Percentiles rank a stretch among this genome's conserved stretches.
Conservation (phyloP, 2,888 invertebrate genomes). For the Vesta saturnalis region DNA sequence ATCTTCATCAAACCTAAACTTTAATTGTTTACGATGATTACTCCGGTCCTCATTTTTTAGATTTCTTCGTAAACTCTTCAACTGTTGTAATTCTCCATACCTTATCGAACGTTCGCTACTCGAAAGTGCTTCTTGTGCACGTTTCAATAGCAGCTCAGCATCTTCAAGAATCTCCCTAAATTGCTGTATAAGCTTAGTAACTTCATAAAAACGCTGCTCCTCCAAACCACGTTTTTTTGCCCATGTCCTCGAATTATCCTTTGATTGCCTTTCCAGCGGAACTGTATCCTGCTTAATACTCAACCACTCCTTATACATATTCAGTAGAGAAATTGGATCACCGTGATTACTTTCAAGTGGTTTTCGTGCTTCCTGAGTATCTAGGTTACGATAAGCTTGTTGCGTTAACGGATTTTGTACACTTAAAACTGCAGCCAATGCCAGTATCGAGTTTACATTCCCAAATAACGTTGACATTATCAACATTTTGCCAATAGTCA, state of each 20-base stretch:
- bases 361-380: constrained; percentile 81
- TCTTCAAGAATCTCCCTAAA: constrained; percentile 83
- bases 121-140: constrained; percentile 61
- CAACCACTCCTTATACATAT: constrained; percentile 90
- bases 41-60: constrained; percentile 69
- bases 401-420: constrained; percentile 94
- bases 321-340: constrained; percentile 91
- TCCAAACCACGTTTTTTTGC: constrained; percentile 90
- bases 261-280: constrained; percentile 38
- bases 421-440: constrained; percentile 90
- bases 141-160: constrained; percentile 55
- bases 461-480: constrained; percentile 91
- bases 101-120: constrained; percentile 83
- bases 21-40: constrained; percentile 78
- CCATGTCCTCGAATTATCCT: constrained; percentile 76
- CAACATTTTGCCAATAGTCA: constrained; percentile 94
- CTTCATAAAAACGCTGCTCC: constrained; percentile 97
- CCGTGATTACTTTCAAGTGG: constrained; percentile 93
- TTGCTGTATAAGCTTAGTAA: constrained; percentile 91
- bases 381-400: constrained; percentile 84
- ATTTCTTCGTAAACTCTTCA: constrained; percentile 73
- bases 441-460: constrained; percentile 88
- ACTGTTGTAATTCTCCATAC: constrained; percentile 88
- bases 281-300: constrained; percentile 72
- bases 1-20: constrained; percentile 69